These are phyloP conservation scores for Chelonus formosanus DNA, from an alignment of 2,888 invertebrate species.

Conservation along the genomic window DNA sequence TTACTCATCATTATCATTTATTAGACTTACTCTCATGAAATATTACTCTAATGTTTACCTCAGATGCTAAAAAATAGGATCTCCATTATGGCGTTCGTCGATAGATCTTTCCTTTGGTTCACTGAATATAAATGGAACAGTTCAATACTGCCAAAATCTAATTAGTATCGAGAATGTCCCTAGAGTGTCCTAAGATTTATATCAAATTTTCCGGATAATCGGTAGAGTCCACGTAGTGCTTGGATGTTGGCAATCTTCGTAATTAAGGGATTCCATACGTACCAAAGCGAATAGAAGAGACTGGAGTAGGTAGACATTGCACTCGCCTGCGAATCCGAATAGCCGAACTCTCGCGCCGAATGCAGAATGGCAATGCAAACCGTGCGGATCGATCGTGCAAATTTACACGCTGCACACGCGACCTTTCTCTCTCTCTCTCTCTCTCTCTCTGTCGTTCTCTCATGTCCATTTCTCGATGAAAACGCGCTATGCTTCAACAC, in stretches of 20 bases:
- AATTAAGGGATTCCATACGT: slow-evolving; percentile 42
- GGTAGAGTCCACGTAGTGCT: slow-evolving; percentile 4
- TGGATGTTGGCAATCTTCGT: slow-evolving; percentile 38
- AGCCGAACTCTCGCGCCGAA: slow-evolving; percentile 22
- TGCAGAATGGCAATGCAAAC: slow-evolving; percentile 31
- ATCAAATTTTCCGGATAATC: slow-evolving; percentile 23
- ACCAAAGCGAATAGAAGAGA: slow-evolving; percentile 36
- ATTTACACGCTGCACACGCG: slow-evolving; percentile 35
- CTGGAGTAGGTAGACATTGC: not conserved
- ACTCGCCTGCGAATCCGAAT: slow-evolving; percentile 24
- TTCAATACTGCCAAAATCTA: slow-evolving; percentile 14
- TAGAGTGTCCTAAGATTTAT: slow-evolving; percentile 18
- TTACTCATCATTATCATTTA: too few species aligned
- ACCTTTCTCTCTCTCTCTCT: slow-evolving; percentile 15
- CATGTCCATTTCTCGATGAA: slow-evolving; percentile 11
- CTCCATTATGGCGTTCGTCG: too few species aligned
- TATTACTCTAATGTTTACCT: too few species aligned
- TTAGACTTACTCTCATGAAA: too few species aligned
- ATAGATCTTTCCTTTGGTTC: not conserved
- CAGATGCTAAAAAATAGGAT: too few species aligned
- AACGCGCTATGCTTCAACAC: slow-evolving; percentile 17
- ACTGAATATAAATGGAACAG: not conserved
- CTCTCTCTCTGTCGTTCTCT: not conserved
- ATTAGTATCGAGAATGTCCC: slow-evolving; percentile 18
- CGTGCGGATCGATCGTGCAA: slow-evolving; percentile 38